phyloP scores from a whole-genome alignment of 37 sponge, comb jelly and placozoan species.

The Geodia barretti region DNA sequence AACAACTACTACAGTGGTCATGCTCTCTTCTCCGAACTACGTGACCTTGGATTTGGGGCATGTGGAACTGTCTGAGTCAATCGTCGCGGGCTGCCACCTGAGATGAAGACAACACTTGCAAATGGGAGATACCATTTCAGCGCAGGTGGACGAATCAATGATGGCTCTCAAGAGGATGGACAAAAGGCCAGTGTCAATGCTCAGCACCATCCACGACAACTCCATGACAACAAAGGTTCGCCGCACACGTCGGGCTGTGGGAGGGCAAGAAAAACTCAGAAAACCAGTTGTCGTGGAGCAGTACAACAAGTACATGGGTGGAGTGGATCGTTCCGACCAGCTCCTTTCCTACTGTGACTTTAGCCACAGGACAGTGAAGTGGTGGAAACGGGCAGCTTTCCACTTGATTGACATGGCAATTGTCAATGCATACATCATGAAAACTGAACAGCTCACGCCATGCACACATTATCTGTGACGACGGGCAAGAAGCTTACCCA shows the following conservation, averaged over 20 bases:
- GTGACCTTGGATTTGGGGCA: conserved; percentile 22
- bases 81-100: conserved; percentile 27
- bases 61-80: conserved; percentile 42
- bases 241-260: background rate
- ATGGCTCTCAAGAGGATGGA: conserved; percentile 40
- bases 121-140: conserved; percentile 6
- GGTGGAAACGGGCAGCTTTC: conserved; percentile 32
- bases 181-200: conserved; percentile 15
- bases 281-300: conserved; percentile 24
- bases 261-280: conserved; percentile 15
- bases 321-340: conserved; percentile 35
- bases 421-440: conserved; percentile 41
- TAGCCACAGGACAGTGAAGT: conserved; percentile 5
- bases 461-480: background rate
- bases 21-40: background rate
- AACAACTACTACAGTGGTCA: conserved; percentile 61
- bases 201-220: conserved; percentile 36
- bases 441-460: too few species aligned
- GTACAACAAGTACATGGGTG: conserved; percentile 53
- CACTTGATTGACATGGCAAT: conserved; percentile 20
- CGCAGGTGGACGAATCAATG: background rate
- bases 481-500: conserved; percentile 7
- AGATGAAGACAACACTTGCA: conserved; percentile 9
- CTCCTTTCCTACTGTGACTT: conserved; percentile 35
- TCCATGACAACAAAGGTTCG: background rate